phyloP scores from a whole-genome alignment of 2,113 vertebrate species.

The Gulo gulo region DNA sequence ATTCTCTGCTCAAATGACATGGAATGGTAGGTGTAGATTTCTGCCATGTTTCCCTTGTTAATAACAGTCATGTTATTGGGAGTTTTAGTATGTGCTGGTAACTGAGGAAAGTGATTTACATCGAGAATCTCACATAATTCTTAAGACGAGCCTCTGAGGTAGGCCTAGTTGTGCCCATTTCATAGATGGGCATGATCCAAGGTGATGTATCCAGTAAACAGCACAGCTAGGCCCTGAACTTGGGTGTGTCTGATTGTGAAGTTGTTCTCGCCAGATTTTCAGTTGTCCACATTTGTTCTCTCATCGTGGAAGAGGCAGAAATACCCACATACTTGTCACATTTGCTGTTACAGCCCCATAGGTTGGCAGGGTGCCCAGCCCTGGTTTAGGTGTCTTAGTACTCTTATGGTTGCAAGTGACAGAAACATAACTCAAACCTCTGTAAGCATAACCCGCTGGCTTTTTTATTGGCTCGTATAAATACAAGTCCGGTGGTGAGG shows the following conservation, averaged over 20 bases:
- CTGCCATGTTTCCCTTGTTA: not conserved
- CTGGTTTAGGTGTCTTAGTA: not conserved
- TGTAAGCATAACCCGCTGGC: not conserved
- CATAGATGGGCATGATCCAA: not conserved
- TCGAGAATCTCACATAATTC: not conserved
- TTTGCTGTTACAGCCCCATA: not conserved
- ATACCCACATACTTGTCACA: not conserved
- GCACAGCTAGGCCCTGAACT: not conserved
- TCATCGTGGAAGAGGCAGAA: not conserved
- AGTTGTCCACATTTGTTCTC: not conserved
- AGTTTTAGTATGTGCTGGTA: not conserved
- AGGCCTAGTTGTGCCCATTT: not conserved
- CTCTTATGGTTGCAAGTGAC: not conserved
- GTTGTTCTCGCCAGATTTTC: not conserved
- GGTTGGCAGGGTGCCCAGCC: not conserved
- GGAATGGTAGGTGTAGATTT: not conserved
- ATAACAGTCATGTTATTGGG: not conserved
- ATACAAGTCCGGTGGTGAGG: not conserved
- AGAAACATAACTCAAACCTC: not conserved
- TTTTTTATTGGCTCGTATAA: not conserved
- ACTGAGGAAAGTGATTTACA: not conserved
- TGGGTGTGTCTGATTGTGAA: not conserved
- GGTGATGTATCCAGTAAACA: not conserved
- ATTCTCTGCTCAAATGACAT: not conserved
- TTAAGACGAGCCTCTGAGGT: not conserved